phyloP scores from a whole-genome alignment of 2,113 vertebrate species.

The Melanotaenia duboulayi region DNA sequence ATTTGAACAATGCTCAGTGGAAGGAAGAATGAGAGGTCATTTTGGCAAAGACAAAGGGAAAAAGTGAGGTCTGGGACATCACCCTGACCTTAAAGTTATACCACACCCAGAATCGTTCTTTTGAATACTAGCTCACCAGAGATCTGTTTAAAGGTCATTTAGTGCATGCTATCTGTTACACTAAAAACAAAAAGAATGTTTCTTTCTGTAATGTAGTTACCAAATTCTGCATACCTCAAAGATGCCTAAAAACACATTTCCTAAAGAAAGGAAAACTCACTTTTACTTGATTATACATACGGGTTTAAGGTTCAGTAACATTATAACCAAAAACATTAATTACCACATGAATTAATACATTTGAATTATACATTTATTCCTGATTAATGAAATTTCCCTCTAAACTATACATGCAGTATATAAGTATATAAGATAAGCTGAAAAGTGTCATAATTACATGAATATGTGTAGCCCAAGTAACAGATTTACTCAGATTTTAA shows the following conservation, averaged over 20 bases:
- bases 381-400: too few relatives aligned
- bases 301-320: too few relatives aligned
- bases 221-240: too few relatives aligned
- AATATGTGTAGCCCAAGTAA: neutral
- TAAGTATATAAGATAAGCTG: too few relatives aligned
- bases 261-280: too few relatives aligned
- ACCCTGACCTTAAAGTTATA: conserved; percentile 17
- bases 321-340: too few relatives aligned
- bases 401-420: too few relatives aligned
- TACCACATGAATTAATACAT: too few relatives aligned
- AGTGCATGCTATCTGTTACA: neutral
- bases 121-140: neutral
- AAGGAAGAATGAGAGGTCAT: conserved; percentile 24
- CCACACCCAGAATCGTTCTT: conserved; percentile 8
- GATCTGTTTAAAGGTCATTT: neutral
- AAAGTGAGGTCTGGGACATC: conserved; percentile 16
- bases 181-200: neutral
- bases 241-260: too few relatives aligned
- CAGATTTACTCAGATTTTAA: neutral
- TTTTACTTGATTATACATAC: too few relatives aligned
- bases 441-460: neutral
- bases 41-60: conserved; percentile 18
- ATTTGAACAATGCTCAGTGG: conserved; percentile 16
- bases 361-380: too few relatives aligned
- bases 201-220: too few relatives aligned